Evolutionary conservation across 2,797 vertebrate species (phyloP), one percentile per base, ranked within the genome.

Genomic region (Perodicticus potto): DNA sequence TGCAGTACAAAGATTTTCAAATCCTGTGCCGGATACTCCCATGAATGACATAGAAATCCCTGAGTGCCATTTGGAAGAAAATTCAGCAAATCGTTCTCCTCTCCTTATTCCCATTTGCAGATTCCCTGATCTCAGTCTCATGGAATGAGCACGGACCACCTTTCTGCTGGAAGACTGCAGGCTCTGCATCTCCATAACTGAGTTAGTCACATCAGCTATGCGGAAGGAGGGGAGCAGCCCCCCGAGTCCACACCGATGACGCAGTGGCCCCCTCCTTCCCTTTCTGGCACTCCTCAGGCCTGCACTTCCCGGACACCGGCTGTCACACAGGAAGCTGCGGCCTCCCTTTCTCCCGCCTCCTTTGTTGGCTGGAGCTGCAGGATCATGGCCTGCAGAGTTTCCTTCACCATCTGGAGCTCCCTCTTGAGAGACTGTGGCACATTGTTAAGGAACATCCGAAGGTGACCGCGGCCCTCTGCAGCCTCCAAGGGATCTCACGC

Each of bases 361-460:
- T 96, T 97, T 37, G 97, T 96, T 57, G 98, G 98, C 97, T 99
- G 98, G 93, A 99, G 99, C 97, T 99, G 99, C 83, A 98, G 93
- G 85, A 99, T 97, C 99, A 99, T 96, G 85, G 97, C 98, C 97
- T 99, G 99, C 88, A 99, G 98, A 53, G 98, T 98, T 96, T 98
- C 98, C 98, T 99, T 99, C 89, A 99, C 99, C 97, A 99, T 99
- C 98, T 99, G 99, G 94, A 99, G 99, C 98, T 99, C 99, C 92
- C 98, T 98, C 95, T 99, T 99, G 84, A 99, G 97, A 97, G 98
- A 98, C 98, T 99, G 99, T 99, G 98, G 59, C 85, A 27, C 37
- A 45, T 97, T 96, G 99, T 99, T 98, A 99, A 99, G 99, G 99
- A 99, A 98, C 96, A 93, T 84, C 83, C 25, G 96, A 97, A 98